Conservation (phyloP, 2,113 vertebrate genomes). For the Cephalopterus ornatus region DNA sequence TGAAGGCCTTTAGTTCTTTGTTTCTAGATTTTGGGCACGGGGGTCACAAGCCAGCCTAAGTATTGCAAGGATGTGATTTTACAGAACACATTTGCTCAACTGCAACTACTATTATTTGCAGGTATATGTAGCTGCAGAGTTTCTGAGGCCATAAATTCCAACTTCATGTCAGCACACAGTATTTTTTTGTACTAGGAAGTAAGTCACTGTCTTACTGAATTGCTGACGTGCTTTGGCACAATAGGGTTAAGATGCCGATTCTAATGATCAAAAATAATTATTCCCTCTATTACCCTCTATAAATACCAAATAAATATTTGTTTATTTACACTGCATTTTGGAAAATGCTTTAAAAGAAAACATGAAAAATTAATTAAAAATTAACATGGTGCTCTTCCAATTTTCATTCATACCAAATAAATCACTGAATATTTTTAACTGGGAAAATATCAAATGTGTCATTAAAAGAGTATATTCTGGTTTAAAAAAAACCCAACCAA, state of each 20-base stretch:
- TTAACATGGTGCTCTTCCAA: not conserved
- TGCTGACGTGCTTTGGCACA: not conserved
- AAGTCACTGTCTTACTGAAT: not conserved
- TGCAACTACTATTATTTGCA: not conserved
- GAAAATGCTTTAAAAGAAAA: not conserved
- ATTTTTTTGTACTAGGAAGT: not conserved
- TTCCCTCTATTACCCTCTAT: not conserved
- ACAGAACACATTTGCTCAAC: not conserved
- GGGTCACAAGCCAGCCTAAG: not conserved
- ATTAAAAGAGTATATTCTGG: not conserved
- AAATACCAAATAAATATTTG: not conserved
- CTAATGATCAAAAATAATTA: not conserved
- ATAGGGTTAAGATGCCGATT: not conserved
- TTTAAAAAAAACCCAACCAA: not conserved
- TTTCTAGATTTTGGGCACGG: not conserved
- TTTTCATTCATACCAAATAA: not conserved
- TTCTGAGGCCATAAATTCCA: not conserved
- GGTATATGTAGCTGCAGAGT: not conserved
- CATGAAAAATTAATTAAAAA: not conserved
- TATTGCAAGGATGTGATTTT: not conserved
- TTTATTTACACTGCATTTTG: not conserved
- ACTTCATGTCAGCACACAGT: not conserved
- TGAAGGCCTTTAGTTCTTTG: not conserved
- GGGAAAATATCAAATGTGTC: not conserved
- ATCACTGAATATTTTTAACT: not conserved